phyloP scores from a whole-genome alignment of 92 coral and sea anemone genomes.

The Parazoanthus darwini region DNA sequence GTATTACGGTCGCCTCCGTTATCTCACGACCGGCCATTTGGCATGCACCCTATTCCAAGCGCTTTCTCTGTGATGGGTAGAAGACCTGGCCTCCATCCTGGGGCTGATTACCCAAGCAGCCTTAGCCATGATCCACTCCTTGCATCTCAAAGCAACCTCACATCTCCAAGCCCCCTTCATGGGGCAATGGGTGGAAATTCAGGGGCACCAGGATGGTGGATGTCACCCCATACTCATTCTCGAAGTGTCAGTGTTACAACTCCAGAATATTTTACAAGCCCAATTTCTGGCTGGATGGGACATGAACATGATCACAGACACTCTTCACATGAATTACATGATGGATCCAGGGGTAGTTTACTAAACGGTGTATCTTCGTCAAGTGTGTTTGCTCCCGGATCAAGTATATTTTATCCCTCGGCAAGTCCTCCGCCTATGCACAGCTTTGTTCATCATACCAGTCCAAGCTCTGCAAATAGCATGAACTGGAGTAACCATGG shows the following conservation, averaged over 20 bases:
- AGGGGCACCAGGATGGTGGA: conserved; percentile 94
- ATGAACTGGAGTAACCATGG: conserved; percentile 79
- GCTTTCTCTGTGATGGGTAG: conserved; percentile 98
- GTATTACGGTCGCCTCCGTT: conserved; percentile 96
- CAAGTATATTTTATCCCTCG: conserved; percentile 88
- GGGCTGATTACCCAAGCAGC: conserved; percentile 65
- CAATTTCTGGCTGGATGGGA: conserved; percentile 83
- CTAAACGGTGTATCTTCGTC: conserved; percentile 74
- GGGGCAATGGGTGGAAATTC: conserved; percentile 74
- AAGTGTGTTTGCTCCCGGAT: conserved; percentile 71
- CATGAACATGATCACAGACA: conserved; percentile 93
- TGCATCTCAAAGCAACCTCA: conserved; percentile 71
- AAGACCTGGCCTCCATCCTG: conserved; percentile 75
- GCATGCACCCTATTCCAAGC: conserved; percentile 83
- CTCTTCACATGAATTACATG: conserved; percentile 66
- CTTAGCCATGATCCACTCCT: conserved; percentile 84
- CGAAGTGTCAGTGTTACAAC: conserved; percentile 67
- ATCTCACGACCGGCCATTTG: conserved; percentile 93
- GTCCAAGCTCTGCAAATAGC: conserved; percentile 58
- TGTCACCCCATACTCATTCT: conserved; percentile 83
- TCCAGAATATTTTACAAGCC: conserved; percentile 84
- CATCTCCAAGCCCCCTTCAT: conserved; percentile 85
- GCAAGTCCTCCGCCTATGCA: conserved; percentile 79
- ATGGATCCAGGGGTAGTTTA: conserved; percentile 66
- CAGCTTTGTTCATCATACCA: conserved; percentile 71